These are phyloP conservation scores for Phania funesta DNA, from an alignment of 2,888 invertebrate species.

Conservation along the genomic window DNA sequence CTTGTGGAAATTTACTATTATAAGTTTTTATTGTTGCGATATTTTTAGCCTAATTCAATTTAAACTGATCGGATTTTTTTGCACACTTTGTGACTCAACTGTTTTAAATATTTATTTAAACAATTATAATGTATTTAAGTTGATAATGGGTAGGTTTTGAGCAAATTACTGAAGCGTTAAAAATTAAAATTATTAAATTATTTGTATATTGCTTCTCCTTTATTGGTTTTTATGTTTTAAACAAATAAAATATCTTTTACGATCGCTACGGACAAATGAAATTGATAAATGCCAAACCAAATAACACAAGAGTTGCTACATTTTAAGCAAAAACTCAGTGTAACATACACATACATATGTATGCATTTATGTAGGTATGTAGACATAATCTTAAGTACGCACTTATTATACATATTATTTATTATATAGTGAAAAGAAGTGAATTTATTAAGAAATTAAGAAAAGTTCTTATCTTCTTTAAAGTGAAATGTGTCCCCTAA, in stretches of 20 bases:
- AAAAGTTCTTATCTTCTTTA: no score
- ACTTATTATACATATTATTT: no score
- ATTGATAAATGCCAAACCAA: background rate
- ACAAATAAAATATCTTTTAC: background rate
- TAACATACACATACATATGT: no score
- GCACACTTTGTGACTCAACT: background rate
- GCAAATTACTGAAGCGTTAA: background rate
- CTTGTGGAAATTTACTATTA: constrained; percentile 5
- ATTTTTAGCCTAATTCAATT: constrained; percentile 48
- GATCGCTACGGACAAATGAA: background rate
- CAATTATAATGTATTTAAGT: constrained; percentile 51
- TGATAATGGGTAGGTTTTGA: constrained; percentile 25
- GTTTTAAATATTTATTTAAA: constrained; percentile 48
- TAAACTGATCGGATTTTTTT: constrained; percentile 17
- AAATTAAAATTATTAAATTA: background rate
- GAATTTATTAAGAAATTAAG: no score
- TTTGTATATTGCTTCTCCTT: background rate
- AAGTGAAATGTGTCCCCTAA: no score
- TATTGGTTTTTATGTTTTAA: background rate
- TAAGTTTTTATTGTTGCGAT: constrained; percentile 30
- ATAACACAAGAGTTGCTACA: background rate
- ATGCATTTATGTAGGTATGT: no score
- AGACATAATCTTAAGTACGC: no score
- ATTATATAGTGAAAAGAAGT: no score
- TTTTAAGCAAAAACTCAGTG: no score